Percentiles rank a stretch among this genome's conserved stretches.
Conservation (phyloP, 2,113 vertebrate species). For the Pandion haliaetus region DNA sequence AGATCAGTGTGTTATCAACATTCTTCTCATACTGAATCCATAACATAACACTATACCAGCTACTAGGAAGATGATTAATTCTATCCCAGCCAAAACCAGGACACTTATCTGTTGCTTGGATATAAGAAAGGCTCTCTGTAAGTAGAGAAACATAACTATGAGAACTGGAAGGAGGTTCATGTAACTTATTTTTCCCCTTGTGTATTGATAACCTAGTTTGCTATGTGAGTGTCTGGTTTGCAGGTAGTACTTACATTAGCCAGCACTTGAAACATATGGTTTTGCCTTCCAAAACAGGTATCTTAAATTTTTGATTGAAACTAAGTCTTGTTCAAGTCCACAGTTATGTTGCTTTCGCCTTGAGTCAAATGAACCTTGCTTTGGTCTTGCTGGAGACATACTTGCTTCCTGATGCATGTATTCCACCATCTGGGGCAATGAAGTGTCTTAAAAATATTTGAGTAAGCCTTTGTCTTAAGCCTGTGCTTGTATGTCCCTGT, state of each 20-base stretch:
- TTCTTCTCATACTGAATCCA: too few species aligned
- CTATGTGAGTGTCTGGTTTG: neutral
- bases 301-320: neutral
- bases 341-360: neutral
- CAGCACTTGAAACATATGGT: neutral
- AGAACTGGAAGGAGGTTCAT: neutral
- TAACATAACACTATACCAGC: too few species aligned
- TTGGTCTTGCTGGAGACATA: neutral
- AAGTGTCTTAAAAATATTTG: neutral
- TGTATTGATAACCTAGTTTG: neutral
- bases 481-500: neutral
- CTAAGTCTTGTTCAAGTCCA: neutral
- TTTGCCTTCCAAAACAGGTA: neutral
- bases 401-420: neutral
- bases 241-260: neutral
- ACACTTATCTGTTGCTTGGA: neutral
- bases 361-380: neutral
- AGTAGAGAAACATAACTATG: neutral
- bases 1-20: too few species aligned
- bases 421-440: neutral
- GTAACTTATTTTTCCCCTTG: neutral
- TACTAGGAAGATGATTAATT: too few species aligned
- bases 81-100: too few species aligned
- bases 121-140: neutral
- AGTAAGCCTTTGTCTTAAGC: neutral